A percentile compares a stretch with the other conserved stretches of the same genome.
Evolutionary conservation across 2,888 invertebrate genomes (phyloP).

Genomic region (Hesperia comma): DNA sequence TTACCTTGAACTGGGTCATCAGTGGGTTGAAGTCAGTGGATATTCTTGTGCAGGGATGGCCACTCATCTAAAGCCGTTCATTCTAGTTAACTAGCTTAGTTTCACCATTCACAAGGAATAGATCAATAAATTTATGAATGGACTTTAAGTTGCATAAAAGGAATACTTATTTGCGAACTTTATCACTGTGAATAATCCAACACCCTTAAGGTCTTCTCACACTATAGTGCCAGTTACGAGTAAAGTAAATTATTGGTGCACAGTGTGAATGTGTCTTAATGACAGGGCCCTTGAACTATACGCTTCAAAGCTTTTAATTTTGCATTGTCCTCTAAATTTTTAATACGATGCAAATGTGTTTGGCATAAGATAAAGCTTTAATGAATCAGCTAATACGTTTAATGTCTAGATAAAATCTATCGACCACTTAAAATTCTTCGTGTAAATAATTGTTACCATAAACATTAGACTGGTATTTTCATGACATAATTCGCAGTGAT

Average conservation of each 20-base stretch:
- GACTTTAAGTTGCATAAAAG: too few relatives aligned
- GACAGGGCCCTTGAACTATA: constrained; percentile 55
- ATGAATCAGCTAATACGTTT: background rate
- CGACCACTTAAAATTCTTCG: constrained; percentile 26
- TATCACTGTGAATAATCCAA: background rate
- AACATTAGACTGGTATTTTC: background rate
- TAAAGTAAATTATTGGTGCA: constrained; percentile 84
- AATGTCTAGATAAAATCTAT: constrained; percentile 1
- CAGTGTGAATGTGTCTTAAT: constrained; percentile 81
- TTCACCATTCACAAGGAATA: too few relatives aligned
- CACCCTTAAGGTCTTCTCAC: background rate
- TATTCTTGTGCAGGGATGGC: too few relatives aligned
- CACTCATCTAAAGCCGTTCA: too few relatives aligned
- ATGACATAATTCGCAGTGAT: background rate
- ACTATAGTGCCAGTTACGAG: constrained; percentile 52
- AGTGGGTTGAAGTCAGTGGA: too few relatives aligned
- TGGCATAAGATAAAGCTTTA: background rate
- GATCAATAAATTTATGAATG: too few relatives aligned
- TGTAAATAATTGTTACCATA: constrained; percentile 5
- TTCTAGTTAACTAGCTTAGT: too few relatives aligned
- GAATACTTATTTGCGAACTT: too few relatives aligned
- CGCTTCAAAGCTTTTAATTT: constrained; percentile 19
- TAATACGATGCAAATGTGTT: constrained; percentile 1
- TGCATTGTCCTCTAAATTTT: constrained; percentile 17
- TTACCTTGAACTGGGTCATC: too few relatives aligned